Percentiles rank a stretch among this genome's conserved stretches.
phyloP scores from a whole-genome alignment of 1,140 invertebrate genomes.

The Phthorimaea operculella region DNA sequence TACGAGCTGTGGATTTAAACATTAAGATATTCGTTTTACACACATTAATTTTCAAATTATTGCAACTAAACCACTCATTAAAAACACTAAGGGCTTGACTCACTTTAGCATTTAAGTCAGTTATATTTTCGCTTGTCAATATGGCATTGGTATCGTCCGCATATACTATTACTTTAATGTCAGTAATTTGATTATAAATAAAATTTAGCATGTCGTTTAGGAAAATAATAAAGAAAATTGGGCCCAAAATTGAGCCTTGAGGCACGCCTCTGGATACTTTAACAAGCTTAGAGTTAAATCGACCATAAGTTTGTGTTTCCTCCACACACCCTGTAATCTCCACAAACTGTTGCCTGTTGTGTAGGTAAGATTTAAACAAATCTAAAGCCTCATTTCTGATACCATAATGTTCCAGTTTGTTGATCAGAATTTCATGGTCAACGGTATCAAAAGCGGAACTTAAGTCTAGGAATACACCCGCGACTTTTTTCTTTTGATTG shows the following conservation, averaged over 20 bases:
- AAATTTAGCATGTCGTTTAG: neutral
- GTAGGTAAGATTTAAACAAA: too few species aligned
- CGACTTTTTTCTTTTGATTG: constrained; percentile 4
- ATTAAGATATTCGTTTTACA: constrained; percentile 1
- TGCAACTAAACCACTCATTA: constrained; percentile 2
- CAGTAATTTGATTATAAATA: neutral
- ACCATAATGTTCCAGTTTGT: too few species aligned
- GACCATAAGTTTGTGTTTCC: neutral
- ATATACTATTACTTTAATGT: neutral
- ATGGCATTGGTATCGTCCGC: constrained; percentile 7
- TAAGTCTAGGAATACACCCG: constrained; percentile 5
- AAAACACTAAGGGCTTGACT: neutral
- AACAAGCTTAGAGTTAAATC: neutral
- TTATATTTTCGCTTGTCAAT: neutral
- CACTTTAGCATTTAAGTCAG: neutral
- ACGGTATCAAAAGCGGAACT: neutral
- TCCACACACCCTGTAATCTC: neutral
- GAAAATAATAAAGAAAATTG: constrained; percentile 4
- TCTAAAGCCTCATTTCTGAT: too few species aligned
- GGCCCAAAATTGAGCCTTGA: constrained; percentile 4
- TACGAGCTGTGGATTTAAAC: constrained; percentile 4
- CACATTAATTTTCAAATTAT: constrained; percentile 1
- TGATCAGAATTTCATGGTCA: too few species aligned
- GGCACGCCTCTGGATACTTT: constrained; percentile 1
- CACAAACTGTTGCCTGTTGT: neutral